Evolutionary conservation across 2,888 invertebrate species (phyloP), one percentile per base, ranked within the genome.

Genomic region (Caenorhabditis parvicauda): DNA sequence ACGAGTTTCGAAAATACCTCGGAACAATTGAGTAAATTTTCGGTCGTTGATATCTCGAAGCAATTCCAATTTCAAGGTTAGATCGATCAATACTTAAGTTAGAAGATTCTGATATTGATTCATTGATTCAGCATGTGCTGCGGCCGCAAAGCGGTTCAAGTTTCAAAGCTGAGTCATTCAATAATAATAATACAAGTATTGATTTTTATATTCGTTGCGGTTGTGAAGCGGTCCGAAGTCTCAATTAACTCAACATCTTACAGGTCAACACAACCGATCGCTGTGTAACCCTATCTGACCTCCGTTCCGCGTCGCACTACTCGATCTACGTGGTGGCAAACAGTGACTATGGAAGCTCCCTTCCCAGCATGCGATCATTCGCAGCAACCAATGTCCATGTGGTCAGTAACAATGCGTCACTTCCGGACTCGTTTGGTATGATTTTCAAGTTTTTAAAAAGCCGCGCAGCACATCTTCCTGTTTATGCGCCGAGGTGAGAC

Each of bases 281-380:
- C 14, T 70, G 77, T 17, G 82, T 81, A 56, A 84, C 85, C 7
- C 82, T 91, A 44, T 85, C 85, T 5, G 85, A 86, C 59, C 84
- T 91, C 72, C 88, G 89, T 61, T 83, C 86, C 19, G 87, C 88
- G 76, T 85, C 86, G 67, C 85, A 88, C 7, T 91, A 91, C 83
- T 88, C 89, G 81, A 87, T 91, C 77, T 89, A 89, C 80, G 90
- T 91, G 52, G 87, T 90, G 22, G 87, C 90, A 0, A 84, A 86
- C 75, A 91, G 91, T 80, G 85, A 86, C 60, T 87, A 88, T 80
- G 91, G 91, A 2, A 64, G 59, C 1, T 61, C 62, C 51, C 67
- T 72, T 32, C 72, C 72, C 5, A 68, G 68, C 0, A 63, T 65
- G 21, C 46, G 72, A 48, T 61, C 58, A 27, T 61, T 72, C n/a